A percentile compares a stretch with the other conserved stretches of the same genome.
phyloP scores from a whole-genome alignment of 2,888 invertebrate genomes.

The Cheiracanthium punctorium region DNA sequence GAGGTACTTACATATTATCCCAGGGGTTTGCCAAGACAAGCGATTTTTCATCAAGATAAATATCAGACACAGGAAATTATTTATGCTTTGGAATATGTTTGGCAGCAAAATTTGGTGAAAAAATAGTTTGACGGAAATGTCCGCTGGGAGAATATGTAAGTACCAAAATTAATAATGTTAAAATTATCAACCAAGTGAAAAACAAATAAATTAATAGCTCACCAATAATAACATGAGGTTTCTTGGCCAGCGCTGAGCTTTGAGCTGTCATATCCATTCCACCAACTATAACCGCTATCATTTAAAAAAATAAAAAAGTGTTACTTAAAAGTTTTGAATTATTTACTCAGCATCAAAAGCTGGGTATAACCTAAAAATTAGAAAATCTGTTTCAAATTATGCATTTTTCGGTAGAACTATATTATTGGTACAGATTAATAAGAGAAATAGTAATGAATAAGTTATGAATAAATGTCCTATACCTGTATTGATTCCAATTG shows the following conservation, averaged over 20 bases:
- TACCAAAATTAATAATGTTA: too few species aligned
- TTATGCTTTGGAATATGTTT: too few species aligned
- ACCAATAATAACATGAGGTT: constrained; percentile 96
- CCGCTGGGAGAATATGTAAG: too few species aligned
- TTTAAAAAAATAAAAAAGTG: not conserved
- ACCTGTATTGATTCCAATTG: constrained; percentile 93
- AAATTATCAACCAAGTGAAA: too few species aligned
- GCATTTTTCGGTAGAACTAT: too few species aligned
- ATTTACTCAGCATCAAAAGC: too few species aligned
- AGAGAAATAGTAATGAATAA: not conserved
- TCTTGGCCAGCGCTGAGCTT: constrained; percentile 90
- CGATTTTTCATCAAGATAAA: too few species aligned
- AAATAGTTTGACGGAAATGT: too few species aligned
- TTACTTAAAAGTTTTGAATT: not conserved
- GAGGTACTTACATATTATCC: too few species aligned
- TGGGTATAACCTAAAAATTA: not conserved
- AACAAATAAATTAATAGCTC: constrained; percentile 66
- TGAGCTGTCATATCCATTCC: constrained; percentile 99
- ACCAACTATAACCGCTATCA: constrained; percentile 91
- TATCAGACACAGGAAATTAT: too few species aligned
- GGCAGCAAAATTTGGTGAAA: too few species aligned
- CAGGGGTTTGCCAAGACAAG: too few species aligned
- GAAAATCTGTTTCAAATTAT: not conserved
- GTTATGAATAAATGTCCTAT: not conserved
- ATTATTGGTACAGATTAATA: not conserved